A percentile compares a stretch with the other conserved stretches of the same genome.
Evolutionary conservation across 2,113 vertebrate genomes (phyloP).

Genomic region (Acrocephalus kingi): DNA sequence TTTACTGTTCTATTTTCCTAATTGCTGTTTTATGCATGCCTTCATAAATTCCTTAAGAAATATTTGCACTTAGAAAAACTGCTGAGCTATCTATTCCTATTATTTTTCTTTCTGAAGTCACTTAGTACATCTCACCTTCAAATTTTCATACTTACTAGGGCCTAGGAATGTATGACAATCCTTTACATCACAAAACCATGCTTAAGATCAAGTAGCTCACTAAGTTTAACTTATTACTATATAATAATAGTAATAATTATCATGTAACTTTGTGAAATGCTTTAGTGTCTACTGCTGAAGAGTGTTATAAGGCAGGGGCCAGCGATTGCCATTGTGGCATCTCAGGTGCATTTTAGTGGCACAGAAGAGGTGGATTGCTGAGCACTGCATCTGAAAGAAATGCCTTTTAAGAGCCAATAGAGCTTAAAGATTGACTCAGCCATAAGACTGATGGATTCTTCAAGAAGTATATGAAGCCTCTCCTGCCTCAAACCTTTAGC

Average conservation of each 20-base stretch:
- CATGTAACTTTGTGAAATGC: background rate
- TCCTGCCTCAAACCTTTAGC: background rate
- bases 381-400: background rate
- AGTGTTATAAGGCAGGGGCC: background rate
- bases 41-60: background rate
- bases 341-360: background rate
- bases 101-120: background rate
- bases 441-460: background rate
- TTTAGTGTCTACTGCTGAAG: background rate
- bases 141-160: background rate
- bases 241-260: background rate
- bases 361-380: background rate
- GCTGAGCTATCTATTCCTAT: background rate
- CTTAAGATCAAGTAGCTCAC: background rate
- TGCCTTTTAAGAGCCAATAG: background rate
- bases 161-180: background rate
- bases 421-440: background rate
- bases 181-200: background rate
- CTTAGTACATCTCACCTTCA: background rate
- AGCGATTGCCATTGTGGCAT: background rate
- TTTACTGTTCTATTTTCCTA: background rate
- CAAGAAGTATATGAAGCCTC: fast-evolving
- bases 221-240: background rate
- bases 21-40: background rate
- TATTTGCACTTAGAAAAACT: background rate